phyloP scores from a whole-genome alignment of 2,888 invertebrate genomes.

The Eretmocerus hayati region DNA sequence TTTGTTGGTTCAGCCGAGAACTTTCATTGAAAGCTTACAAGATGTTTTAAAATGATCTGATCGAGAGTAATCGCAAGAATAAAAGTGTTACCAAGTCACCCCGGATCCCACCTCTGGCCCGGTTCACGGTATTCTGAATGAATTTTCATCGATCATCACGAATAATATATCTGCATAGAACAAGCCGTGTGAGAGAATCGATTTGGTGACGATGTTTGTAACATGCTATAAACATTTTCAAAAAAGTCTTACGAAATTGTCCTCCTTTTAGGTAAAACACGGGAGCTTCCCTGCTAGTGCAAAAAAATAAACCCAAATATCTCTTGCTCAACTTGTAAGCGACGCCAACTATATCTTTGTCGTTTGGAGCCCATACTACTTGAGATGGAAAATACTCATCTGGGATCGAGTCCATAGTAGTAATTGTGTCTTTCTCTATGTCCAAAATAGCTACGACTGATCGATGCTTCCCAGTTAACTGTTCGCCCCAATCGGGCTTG shows the following conservation, averaged over 20 bases:
- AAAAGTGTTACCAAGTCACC: too few species aligned
- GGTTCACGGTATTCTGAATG: too few species aligned
- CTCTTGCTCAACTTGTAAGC: slow-evolving; percentile 62
- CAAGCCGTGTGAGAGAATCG: too few species aligned
- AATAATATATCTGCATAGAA: too few species aligned
- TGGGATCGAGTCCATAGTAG: slow-evolving; percentile 54
- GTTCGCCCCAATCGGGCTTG: slow-evolving; percentile 80
- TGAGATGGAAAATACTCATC: slow-evolving; percentile 58
- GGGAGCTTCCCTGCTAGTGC: slow-evolving; percentile 63
- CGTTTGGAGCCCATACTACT: slow-evolving; percentile 50
- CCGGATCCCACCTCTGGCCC: too few species aligned
- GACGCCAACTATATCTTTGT: slow-evolving; percentile 59
- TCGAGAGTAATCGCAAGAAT: too few species aligned
- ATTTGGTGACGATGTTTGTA: too few species aligned
- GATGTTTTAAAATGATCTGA: too few species aligned
- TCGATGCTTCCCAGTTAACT: slow-evolving; percentile 64
- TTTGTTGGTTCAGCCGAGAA: too few species aligned
- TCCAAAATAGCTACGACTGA: slow-evolving; percentile 66
- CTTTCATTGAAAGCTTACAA: too few species aligned
- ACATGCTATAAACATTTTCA: too few species aligned
- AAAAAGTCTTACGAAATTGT: slow-evolving; percentile 52
- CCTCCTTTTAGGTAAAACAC: slow-evolving; percentile 50
- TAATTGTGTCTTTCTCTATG: slow-evolving; percentile 54
- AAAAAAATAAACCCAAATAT: slow-evolving; percentile 71
- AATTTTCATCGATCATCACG: too few species aligned